These are phyloP conservation scores for Vultur gryphus DNA, from an alignment of 2,797 vertebrate species.

Conservation along the genomic window DNA sequence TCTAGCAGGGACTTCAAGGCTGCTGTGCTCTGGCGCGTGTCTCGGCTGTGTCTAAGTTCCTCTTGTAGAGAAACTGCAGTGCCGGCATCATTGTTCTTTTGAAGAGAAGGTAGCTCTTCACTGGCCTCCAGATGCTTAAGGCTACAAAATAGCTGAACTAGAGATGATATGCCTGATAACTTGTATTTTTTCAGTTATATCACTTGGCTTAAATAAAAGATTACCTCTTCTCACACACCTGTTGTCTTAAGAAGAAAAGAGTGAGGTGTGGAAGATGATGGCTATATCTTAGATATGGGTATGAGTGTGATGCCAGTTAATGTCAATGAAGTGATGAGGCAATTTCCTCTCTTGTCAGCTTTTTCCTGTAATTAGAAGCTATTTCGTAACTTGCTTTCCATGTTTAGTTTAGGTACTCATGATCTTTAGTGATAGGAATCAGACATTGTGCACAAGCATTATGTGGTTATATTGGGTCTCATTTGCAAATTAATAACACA, in stretches of 20 bases:
- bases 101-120: background rate
- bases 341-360: background rate
- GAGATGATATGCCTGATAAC: background rate
- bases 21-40: background rate
- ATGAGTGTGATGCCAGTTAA: background rate
- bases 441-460: background rate
- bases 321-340: background rate
- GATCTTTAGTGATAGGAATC: background rate
- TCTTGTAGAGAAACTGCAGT: background rate
- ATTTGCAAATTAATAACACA: background rate
- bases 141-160: background rate
- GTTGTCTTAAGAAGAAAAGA: background rate
- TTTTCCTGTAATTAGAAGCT: background rate
- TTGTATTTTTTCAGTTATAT: background rate
- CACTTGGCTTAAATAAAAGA: background rate
- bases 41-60: fast-evolving
- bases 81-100: background rate
- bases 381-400: background rate
- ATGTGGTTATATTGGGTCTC: background rate
- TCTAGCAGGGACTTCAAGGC: background rate
- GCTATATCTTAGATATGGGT: background rate
- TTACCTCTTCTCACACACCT: background rate
- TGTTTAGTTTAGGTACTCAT: background rate
- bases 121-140: background rate
- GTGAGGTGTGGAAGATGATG: background rate